Percentiles rank a stretch among this genome's conserved stretches.
Evolutionary conservation across 2,888 invertebrate species (phyloP).

Genomic region (Conchocele bisecta): DNA sequence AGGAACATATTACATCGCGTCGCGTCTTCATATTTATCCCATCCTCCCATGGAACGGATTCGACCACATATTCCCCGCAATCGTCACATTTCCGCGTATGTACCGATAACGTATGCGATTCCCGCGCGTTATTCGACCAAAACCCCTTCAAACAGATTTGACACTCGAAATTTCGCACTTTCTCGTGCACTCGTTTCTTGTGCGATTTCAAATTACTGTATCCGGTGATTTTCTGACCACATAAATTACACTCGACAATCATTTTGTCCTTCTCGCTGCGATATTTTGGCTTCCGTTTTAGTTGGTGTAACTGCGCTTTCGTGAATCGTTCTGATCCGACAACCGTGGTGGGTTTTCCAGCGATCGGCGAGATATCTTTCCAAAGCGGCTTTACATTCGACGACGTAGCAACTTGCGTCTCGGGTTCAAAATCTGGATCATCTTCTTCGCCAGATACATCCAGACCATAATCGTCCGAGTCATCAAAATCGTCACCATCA

Average conservation of each 20-base stretch:
- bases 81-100: constrained; percentile 53
- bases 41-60: constrained; percentile 54
- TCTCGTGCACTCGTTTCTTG: constrained; percentile 40
- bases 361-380: no score
- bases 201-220: constrained; percentile 54
- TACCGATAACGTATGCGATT: constrained; percentile 53
- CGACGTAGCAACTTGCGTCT: background rate
- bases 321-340: no score
- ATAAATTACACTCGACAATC: constrained; percentile 47
- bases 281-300: constrained; percentile 15
- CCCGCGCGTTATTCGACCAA: constrained; percentile 49
- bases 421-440: background rate
- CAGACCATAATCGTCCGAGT: constrained; percentile 4
- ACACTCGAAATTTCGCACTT: constrained; percentile 39
- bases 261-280: constrained; percentile 37
- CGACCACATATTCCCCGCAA: constrained; percentile 56
- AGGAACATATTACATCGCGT: constrained; percentile 55
- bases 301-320: constrained; percentile 10
- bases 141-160: constrained; percentile 47
- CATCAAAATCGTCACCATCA: constrained; percentile 4
- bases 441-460: background rate
- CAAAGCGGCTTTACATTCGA: background rate
- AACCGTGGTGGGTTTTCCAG: no score
- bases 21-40: constrained; percentile 46
- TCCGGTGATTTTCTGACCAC: constrained; percentile 42